phyloP scores from a whole-genome alignment of 2,797 vertebrate species.

The Sternarchorhynchus goeldii region DNA sequence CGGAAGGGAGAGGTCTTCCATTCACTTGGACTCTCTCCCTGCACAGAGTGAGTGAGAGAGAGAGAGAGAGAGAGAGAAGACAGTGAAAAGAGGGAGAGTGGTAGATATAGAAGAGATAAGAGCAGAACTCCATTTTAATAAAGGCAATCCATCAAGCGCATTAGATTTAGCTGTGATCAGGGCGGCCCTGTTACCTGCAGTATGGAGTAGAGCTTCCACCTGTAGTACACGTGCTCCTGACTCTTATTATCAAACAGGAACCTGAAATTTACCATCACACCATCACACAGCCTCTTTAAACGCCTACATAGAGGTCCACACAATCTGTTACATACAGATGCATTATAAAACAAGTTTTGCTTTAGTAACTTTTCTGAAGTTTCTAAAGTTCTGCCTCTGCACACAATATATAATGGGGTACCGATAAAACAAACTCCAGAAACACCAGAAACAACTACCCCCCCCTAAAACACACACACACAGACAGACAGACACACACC shows the following conservation, averaged over 20 bases:
- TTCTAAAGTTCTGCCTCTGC: too few species aligned
- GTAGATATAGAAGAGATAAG: neutral
- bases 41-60: neutral
- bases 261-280: slow-evolving; percentile 60
- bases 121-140: neutral
- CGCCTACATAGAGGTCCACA: neutral
- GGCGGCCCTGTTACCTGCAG: slow-evolving; percentile 70
- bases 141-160: too few species aligned
- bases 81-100: neutral
- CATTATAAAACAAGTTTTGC: neutral
- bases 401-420: too few species aligned
- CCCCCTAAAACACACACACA: too few species aligned
- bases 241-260: slow-evolving; percentile 85
- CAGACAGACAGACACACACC: slow-evolving; percentile 55
- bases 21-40: slow-evolving; percentile 77
- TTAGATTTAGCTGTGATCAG: too few species aligned
- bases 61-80: neutral
- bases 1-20: slow-evolving; percentile 79
- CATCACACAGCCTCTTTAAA: slow-evolving; percentile 7
- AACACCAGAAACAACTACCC: too few species aligned
- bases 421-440: too few species aligned
- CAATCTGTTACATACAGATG: neutral
- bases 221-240: slow-evolving; percentile 83
- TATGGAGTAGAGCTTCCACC: slow-evolving; percentile 82
- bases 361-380: too few species aligned